A percentile compares a stretch with the other conserved stretches of the same genome.
phyloP scores from a whole-genome alignment of 2,797 vertebrate genomes.

The Trichosurus vulpecula region DNA sequence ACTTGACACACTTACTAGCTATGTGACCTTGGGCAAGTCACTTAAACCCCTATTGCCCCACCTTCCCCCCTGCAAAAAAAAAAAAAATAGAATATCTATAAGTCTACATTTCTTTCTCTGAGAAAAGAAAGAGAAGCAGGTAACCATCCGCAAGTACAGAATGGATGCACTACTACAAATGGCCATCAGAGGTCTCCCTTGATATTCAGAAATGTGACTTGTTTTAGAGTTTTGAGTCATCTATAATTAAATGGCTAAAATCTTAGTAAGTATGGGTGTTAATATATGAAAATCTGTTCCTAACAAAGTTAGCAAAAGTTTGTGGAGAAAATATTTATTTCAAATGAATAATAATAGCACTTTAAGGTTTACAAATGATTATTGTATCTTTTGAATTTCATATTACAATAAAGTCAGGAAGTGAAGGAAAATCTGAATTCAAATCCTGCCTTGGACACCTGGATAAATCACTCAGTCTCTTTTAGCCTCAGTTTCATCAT shows the following conservation, averaged over 20 bases:
- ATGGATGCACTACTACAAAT: slow-evolving; percentile 45
- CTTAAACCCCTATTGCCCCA: too few relatives aligned
- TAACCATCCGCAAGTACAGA: background rate
- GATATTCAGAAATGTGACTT: slow-evolving; percentile 27
- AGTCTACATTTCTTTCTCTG: background rate
- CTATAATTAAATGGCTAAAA: background rate
- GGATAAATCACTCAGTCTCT: background rate
- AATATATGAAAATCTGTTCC: background rate
- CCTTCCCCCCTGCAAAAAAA: too few relatives aligned
- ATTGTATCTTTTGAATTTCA: background rate
- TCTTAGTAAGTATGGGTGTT: background rate
- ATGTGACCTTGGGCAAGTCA: too few relatives aligned
- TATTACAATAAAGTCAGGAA: background rate
- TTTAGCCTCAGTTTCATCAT: background rate
- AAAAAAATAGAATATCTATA: background rate
- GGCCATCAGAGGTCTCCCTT: slow-evolving; percentile 79
- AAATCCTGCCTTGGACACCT: background rate
- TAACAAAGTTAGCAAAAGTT: background rate
- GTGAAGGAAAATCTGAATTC: background rate
- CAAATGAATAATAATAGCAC: background rate
- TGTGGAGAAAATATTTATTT: background rate
- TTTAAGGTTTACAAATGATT: background rate
- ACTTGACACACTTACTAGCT: too few relatives aligned
- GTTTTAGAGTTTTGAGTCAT: background rate
- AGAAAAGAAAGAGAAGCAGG: background rate